Base-by-base conservation (phyloP, 2,888 invertebrate genomes). In the Portevinia maculata region DNA sequence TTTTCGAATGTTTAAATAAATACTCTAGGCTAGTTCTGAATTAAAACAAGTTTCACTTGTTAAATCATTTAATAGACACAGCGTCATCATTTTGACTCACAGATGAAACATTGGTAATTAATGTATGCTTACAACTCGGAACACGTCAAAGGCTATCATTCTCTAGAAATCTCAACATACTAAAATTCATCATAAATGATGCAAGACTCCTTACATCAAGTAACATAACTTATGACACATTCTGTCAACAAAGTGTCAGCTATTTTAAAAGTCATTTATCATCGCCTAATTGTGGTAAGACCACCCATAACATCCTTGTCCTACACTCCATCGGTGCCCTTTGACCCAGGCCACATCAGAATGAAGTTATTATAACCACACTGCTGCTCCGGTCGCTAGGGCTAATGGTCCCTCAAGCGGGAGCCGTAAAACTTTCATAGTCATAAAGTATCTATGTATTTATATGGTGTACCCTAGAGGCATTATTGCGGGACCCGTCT, bases 221-320 rank as follows among this genome's bases (percentile, higher is more conserved):
- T 44, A 75, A 53, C 75, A 64, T 30, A 44, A 21, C 44, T 30
- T 46, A 37, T 70, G 79, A 81, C 79, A 75, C 46, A 81, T 69
- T 41, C 64, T 71, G 76, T 81, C 81, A 76, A 52, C 64, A 15
- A 37, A 39, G 24, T 76, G 75, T 75, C 76, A 71, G 59, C 34
- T 65, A 81, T 76, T 76, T 81, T 76, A 81, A 81, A 81, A 65
- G 65, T 60, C 34, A 81, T 81, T 81, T 65, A 81, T 81, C 76
- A 81, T 71, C 34, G 59, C 81, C 65, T 76, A 76, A 81, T 81
- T 81, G 81, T 59, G 75, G 75, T 39, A 53, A 59, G 55, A 50
- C 64, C 53, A 70, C 64, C 75, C 70, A 48, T 81, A 70, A 81
- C 44, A 70, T 69, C 64, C 64, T 52, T 59, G 59, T 76, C 69